Base-by-base conservation (phyloP, 2,797 vertebrate genomes). In the Hipposideros larvatus region DNA sequence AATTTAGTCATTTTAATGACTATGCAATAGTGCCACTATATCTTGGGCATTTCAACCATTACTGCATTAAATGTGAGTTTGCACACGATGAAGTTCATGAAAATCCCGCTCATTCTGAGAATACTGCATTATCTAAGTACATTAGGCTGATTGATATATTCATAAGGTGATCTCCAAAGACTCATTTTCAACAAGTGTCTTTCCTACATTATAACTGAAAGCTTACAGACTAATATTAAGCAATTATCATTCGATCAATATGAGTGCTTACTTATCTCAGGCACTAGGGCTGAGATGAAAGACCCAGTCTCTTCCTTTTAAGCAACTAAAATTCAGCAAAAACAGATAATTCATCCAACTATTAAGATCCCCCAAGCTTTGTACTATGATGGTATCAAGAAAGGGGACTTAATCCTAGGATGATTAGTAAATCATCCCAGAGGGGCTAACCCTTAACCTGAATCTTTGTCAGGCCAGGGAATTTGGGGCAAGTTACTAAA, bases 1-100 rank as follows among this genome's bases (percentile, higher is more conserved):
- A 55, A 46, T 70, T 84, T 68, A 87, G 28, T 84, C 7, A 78
- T 43, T 90, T 73, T 73, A 89, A 93, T 46, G 85, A 71, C 28
- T 43, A 65, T 18, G 26, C 26, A 70, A 21, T 19, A 70, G 34
- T 11, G 9, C 26, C 14, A 24, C 41, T 83, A 9, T 6, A 63
- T 43, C 80, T 83, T 55, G 11, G n/a, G n/a, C 53, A 74, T 84
- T 57, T 84, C 77, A 84, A 78, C 51, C 34, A 90, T 22, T 37
- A 65, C 14, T 59, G 11, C 10, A 9, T 57, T 57, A 31, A 84
- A 61, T 24, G 48, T 31, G 13, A 65, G 88, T 77, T 77, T 63
- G 16, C 46, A 77, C 7, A 61, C 24, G 51, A 53, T 48, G 11
- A 91, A 68, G 16, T 73, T 68, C 18, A 31, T 19, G 41, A 87